Conservation (phyloP, 2,797 vertebrate genomes). For the Holocentrus rufus region DNA sequence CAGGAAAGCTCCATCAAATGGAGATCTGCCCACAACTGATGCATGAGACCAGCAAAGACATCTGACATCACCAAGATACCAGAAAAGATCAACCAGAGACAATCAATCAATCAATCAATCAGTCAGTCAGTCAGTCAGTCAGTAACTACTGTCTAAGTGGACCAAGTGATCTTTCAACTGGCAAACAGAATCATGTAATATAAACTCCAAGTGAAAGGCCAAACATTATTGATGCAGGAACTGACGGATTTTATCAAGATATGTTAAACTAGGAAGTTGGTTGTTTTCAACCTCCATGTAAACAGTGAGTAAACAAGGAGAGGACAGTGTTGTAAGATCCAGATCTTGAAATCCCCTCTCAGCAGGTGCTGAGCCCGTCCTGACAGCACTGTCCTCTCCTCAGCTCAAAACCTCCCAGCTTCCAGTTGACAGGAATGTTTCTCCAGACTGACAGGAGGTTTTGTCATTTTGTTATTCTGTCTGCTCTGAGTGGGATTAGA, state of each 20-base stretch:
- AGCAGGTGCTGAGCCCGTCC: slow-evolving; percentile 10
- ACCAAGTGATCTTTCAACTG: neutral
- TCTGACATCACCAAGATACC: neutral
- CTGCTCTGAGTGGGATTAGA: slow-evolving; percentile 1
- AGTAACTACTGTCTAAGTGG: neutral
- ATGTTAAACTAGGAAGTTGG: slow-evolving; percentile 4
- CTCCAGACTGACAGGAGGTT: neutral
- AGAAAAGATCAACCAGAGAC: neutral
- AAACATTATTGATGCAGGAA: neutral
- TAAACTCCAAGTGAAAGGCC: neutral
- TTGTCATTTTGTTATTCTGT: neutral
- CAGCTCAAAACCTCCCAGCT: neutral
- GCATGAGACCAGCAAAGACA: slow-evolving; percentile 48
- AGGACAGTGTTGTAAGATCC: neutral
- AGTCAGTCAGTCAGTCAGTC: neutral
- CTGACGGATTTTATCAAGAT: neutral
- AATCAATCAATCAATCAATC: neutral
- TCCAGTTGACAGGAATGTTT: neutral
- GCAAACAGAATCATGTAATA: neutral
- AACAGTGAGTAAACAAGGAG: slow-evolving; percentile 11
- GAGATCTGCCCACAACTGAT: slow-evolving; percentile 27
- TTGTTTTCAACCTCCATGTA: slow-evolving; percentile 8
- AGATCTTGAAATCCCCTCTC: neutral
- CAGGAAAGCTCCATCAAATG: slow-evolving; percentile 66
- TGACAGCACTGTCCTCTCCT: neutral